Conservation (phyloP, 1,140 invertebrate genomes). For the Sitobion miscanthi region DNA sequence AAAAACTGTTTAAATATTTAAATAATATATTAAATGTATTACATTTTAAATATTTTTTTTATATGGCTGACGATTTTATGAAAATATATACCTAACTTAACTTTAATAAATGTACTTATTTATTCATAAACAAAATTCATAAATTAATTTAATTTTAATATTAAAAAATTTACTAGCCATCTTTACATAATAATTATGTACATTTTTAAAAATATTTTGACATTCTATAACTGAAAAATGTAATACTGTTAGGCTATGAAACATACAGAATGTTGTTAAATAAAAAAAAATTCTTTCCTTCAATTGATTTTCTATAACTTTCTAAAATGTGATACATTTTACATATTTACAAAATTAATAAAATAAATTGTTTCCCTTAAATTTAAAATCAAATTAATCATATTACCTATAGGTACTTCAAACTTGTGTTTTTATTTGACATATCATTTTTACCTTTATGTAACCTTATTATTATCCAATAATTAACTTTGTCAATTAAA, state of each 20-base stretch:
- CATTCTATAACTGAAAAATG: background rate
- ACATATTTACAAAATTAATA: background rate
- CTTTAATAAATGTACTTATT: background rate
- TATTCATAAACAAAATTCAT: background rate
- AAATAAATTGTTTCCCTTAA: background rate
- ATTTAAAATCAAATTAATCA: background rate
- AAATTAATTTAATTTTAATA: background rate
- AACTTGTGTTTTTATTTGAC: background rate
- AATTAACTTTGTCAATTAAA: slow-evolving; percentile 4
- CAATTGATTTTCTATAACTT: background rate
- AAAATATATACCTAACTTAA: background rate
- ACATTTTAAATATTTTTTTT: background rate
- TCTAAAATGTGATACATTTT: background rate
- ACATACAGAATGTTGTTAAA: too few relatives aligned
- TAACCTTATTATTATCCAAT: background rate
- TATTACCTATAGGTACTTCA: background rate
- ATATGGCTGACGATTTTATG: background rate
- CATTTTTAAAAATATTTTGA: too few relatives aligned
- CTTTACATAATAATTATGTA: too few relatives aligned
- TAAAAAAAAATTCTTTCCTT: too few relatives aligned
- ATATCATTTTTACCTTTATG: background rate
- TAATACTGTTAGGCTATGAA: background rate
- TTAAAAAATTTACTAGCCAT: background rate
- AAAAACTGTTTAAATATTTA: too few relatives aligned
- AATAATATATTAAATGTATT: background rate